phyloP scores from a whole-genome alignment of 2,113 vertebrate species.

The Eudorcas thomsonii region DNA sequence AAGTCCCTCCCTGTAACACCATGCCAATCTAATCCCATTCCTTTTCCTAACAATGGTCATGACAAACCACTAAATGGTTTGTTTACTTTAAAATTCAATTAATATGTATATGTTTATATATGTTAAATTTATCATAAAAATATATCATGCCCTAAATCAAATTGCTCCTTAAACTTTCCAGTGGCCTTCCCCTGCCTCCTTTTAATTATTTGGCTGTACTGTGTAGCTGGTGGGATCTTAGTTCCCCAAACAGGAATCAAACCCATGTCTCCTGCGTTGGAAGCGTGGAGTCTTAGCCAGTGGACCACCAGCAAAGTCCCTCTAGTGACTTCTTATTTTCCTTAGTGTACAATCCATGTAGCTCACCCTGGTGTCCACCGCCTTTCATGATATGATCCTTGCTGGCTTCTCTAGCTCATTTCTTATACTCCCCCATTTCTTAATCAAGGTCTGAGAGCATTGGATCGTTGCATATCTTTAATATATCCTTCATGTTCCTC shows the following conservation, averaged over 20 bases:
- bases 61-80: not conserved
- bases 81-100: not conserved
- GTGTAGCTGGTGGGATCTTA: not conserved
- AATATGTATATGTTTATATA: not conserved
- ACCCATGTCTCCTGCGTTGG: not conserved
- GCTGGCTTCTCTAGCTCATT: not conserved
- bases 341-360: not conserved
- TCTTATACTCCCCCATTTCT: not conserved
- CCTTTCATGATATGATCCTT: not conserved
- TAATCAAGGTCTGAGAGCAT: not conserved
- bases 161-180: not conserved
- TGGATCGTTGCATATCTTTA: not conserved
- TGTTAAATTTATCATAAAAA: not conserved
- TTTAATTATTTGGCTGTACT: not conserved
- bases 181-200: fast-evolving
- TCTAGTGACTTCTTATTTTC: not conserved
- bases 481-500: not conserved
- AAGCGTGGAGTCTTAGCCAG: not conserved
- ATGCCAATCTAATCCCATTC: not conserved
- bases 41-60: not conserved
- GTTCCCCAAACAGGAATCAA: not conserved
- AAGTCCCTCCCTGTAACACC: not conserved
- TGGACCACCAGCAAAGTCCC: not conserved
- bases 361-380: fast-evolving
- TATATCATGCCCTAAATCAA: not conserved